These are phyloP conservation scores for Leptestheria dahalacensis DNA, from an alignment of 1,140 invertebrate genomes.

Conservation along the genomic window DNA sequence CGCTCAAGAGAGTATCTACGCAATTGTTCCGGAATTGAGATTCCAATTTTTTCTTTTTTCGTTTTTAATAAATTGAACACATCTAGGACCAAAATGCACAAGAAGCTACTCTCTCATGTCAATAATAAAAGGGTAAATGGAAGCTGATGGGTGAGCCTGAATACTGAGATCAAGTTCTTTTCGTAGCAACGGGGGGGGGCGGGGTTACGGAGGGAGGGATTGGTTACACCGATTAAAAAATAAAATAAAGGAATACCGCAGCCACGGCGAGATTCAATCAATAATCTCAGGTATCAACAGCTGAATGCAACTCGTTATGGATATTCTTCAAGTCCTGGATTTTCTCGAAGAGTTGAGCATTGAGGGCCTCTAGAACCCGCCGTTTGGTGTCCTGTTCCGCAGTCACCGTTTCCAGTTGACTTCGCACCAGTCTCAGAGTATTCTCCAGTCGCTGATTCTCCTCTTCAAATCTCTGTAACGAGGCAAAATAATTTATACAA, in stretches of 20 bases:
- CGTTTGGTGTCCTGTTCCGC: slow-evolving; percentile 66
- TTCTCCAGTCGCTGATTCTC: slow-evolving; percentile 55
- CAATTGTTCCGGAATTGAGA: too few relatives aligned
- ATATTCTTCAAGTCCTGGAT: slow-evolving; percentile 72
- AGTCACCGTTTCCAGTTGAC: slow-evolving; percentile 63
- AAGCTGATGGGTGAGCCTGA: not conserved
- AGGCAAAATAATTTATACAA: too few relatives aligned
- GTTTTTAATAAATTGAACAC: too few relatives aligned
- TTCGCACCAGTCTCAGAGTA: slow-evolving; percentile 57
- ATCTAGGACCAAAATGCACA: too few relatives aligned
- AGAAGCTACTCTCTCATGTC: too few relatives aligned
- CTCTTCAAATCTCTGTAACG: slow-evolving; percentile 41
- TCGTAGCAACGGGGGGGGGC: too few relatives aligned
- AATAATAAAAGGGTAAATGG: not conserved
- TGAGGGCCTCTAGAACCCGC: slow-evolving; percentile 66
- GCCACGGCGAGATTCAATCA: too few relatives aligned
- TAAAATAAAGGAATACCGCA: too few relatives aligned
- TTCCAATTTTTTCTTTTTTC: too few relatives aligned
- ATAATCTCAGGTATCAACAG: slow-evolving; percentile 55
- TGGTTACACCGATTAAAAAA: too few relatives aligned
- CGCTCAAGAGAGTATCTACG: too few relatives aligned
- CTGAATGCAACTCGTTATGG: slow-evolving; percentile 64
- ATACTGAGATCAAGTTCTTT: not conserved
- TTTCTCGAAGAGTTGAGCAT: slow-evolving; percentile 61
- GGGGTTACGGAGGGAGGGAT: too few relatives aligned